Evolutionary conservation across 2,113 vertebrate species (phyloP).

Genomic region (Leucoraja erinaceus): DNA sequence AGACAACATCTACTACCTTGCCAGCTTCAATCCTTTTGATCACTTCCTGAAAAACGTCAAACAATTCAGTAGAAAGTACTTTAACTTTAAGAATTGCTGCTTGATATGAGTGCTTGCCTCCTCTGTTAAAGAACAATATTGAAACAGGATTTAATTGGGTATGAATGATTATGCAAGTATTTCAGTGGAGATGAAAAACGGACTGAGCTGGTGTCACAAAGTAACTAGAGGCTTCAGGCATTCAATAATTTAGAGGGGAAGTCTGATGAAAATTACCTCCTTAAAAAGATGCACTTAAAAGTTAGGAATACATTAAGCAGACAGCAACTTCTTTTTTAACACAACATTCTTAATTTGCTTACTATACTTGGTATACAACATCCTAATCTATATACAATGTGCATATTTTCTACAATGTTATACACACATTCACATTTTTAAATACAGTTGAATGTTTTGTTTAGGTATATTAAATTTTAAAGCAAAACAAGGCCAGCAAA

Average conservation of each 20-base stretch:
- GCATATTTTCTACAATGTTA: not conserved
- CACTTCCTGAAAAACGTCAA: too few relatives aligned
- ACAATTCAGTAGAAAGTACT: not conserved
- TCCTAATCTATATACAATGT: not conserved
- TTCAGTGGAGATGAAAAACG: not conserved
- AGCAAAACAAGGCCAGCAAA: not conserved
- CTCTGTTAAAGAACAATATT: not conserved
- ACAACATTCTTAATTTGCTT: not conserved
- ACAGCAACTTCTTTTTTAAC: not conserved
- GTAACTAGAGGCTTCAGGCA: not conserved
- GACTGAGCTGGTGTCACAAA: not conserved
- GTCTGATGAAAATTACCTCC: not conserved
- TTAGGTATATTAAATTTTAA: not conserved
- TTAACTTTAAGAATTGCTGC: not conserved
- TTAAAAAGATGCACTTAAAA: not conserved
- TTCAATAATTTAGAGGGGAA: not conserved
- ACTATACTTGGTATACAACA: slow-evolving; percentile 17
- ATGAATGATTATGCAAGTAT: not conserved
- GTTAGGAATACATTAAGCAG: not conserved
- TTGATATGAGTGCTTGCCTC: not conserved
- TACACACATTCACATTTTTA: not conserved
- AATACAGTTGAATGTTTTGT: not conserved
- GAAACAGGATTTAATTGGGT: not conserved
- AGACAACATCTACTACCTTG: too few relatives aligned
- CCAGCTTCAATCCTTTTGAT: too few relatives aligned